A percentile compares a stretch with the other conserved stretches of the same genome.
Conservation (phyloP, 2,888 invertebrate genomes). For the Lamellibrachia satsuma region DNA sequence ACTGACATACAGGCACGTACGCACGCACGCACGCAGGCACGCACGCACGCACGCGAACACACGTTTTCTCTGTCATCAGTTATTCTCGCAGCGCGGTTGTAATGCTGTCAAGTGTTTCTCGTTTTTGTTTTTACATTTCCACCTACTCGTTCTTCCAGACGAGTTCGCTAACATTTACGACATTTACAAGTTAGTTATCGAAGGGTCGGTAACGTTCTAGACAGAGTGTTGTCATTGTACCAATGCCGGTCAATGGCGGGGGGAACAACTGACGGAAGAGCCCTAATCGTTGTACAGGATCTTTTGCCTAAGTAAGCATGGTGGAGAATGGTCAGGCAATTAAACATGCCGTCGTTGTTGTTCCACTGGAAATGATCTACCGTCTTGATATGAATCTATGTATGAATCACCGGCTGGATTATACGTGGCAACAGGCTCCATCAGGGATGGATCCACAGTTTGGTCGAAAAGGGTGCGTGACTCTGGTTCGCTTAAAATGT, state of each 20-base stretch:
- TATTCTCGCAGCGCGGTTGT: background rate
- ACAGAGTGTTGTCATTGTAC: background rate
- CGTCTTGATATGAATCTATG: background rate
- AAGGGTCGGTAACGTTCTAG: background rate
- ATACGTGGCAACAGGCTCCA: background rate
- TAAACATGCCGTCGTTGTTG: background rate
- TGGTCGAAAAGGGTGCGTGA: background rate
- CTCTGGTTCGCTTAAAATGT: too few species aligned
- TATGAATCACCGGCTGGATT: background rate
- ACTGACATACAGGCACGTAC: too few species aligned
- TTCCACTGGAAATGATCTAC: background rate
- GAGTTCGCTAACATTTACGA: background rate
- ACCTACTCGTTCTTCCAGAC: background rate
- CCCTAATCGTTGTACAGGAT: background rate
- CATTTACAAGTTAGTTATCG: background rate
- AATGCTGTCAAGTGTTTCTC: background rate
- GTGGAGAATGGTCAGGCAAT: background rate
- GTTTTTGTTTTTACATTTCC: background rate
- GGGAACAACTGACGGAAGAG: background rate
- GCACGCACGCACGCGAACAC: background rate
- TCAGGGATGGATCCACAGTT: background rate
- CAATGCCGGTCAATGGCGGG: background rate
- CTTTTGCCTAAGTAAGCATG: conserved; percentile 2
- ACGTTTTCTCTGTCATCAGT: background rate
- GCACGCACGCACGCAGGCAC: too few species aligned